Base-by-base conservation (phyloP, 2,113 vertebrate species). In the Cavia porcellus region DNA sequence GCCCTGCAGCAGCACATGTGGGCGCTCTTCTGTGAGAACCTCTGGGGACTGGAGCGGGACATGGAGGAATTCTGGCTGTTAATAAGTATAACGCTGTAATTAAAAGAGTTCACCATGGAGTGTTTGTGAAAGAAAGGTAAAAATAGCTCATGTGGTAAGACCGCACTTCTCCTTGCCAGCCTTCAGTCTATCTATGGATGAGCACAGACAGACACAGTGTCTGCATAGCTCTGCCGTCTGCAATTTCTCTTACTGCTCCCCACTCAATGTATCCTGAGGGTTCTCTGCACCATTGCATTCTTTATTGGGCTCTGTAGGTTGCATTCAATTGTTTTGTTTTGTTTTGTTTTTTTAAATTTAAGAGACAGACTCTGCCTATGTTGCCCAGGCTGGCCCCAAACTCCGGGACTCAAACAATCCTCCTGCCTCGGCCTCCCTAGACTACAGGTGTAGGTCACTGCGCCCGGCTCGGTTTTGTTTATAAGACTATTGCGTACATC, bases 1-100 rank as follows among this genome's bases (percentile, higher is more conserved):
- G 5, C 1, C 7, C 15, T 20, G 1, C 0, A 0, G 1, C 2
- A 14, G 1, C 14, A 24, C n/a, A n/a, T 0, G 13, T 11, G 11
- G 4, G 4, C 4, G 1, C 19, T 38, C 10, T 55, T 45, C 38
- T 6, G 8, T 0, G 61, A 77, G 9, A 38, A 8, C n/a, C 0
- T 38, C 45, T 30, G 30, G 0, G 25, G 66, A 61, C 35, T 13
- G 52, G 12, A 35, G 22, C 0, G 10, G 3, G 10, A 62, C 28
- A 80, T 0, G 2, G 55, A 55, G 62, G 28, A 14, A 59, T 9
- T 55, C 32, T 19, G 62, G n/a, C 62, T 77, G 13, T 77, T 11
- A 75, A 62, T 25, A 47, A 35, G 55, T 9, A 11, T n/a, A 79
- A 79, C 55, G 64, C 57, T 91, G 64, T 47, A 72, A 20, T 38